Percentiles rank a stretch among this genome's conserved stretches.
phyloP scores from a whole-genome alignment of 2,888 invertebrate species.

The Eumacrocentrus americanus region DNA sequence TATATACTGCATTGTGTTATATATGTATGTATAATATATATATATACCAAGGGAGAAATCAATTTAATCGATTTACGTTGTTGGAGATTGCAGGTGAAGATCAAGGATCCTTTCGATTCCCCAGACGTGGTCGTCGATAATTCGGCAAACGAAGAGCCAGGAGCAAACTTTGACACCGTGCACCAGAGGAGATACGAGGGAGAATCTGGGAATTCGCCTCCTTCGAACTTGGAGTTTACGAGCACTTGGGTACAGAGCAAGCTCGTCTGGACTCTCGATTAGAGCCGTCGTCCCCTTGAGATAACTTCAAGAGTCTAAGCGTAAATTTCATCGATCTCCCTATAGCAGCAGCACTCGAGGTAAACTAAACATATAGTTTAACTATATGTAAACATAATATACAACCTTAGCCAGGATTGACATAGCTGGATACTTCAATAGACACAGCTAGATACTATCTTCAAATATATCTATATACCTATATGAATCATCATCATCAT shows the following conservation, averaged over 20 bases:
- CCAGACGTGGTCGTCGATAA: conserved; percentile 11
- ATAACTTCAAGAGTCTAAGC: not conserved
- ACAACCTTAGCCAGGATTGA: no score
- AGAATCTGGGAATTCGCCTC: conserved; percentile 18
- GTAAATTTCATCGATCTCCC: conserved; percentile 12
- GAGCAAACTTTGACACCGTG: conserved; percentile 19
- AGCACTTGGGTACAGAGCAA: conserved; percentile 1
- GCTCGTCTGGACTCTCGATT: conserved; percentile 9
- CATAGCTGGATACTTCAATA: no score
- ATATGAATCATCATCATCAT: no score
- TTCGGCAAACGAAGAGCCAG: conserved; percentile 1
- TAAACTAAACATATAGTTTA: no score
- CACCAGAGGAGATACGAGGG: conserved; percentile 12
- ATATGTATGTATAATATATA: no score
- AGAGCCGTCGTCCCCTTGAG: conserved; percentile 6
- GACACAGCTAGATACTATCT: no score
- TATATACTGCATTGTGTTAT: no score
- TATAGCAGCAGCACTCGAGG: no score
- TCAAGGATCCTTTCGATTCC: not conserved
- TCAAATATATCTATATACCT: no score
- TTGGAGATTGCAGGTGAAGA: not conserved
- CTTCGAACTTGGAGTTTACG: conserved; percentile 14
- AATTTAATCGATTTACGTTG: not conserved
- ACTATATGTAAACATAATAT: no score
- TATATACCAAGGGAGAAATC: no score